phyloP scores from a whole-genome alignment of 2,888 invertebrate genomes.

The Monoplex corrugatus region DNA sequence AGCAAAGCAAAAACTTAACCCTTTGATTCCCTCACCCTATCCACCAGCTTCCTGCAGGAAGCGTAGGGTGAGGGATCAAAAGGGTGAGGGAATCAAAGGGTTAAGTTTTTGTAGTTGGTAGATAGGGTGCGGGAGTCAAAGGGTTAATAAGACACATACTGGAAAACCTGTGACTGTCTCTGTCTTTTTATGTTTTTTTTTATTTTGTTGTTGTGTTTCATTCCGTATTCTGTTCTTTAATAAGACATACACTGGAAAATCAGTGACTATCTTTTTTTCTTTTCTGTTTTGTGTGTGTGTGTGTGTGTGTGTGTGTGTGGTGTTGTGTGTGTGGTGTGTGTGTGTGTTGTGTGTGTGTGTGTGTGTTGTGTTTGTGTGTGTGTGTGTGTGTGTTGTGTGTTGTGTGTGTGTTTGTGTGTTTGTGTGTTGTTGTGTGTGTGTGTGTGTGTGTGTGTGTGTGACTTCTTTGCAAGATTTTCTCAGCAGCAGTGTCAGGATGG shows the following conservation, averaged over 20 bases:
- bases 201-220: background rate
- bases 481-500: too few species aligned
- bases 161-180: too few species aligned
- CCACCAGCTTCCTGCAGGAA: too few species aligned
- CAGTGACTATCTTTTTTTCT: background rate
- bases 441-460: constrained; percentile 26
- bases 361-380: background rate
- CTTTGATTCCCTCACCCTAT: too few species aligned
- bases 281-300: background rate
- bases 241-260: too few species aligned
- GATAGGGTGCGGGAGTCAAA: too few species aligned
- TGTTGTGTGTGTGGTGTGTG: background rate
- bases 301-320: background rate
- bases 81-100: too few species aligned
- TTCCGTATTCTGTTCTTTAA: background rate
- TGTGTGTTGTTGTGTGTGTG: background rate
- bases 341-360: background rate
- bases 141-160: too few species aligned
- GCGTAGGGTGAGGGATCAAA: too few species aligned
- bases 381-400: background rate
- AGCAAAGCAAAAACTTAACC: too few species aligned
- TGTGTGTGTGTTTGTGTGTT: background rate
- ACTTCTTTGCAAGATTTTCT: too few species aligned
- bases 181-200: background rate
- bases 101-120: too few species aligned